Conservation (phyloP, 2,888 invertebrate genomes). For the Amphiduros pacificus region DNA sequence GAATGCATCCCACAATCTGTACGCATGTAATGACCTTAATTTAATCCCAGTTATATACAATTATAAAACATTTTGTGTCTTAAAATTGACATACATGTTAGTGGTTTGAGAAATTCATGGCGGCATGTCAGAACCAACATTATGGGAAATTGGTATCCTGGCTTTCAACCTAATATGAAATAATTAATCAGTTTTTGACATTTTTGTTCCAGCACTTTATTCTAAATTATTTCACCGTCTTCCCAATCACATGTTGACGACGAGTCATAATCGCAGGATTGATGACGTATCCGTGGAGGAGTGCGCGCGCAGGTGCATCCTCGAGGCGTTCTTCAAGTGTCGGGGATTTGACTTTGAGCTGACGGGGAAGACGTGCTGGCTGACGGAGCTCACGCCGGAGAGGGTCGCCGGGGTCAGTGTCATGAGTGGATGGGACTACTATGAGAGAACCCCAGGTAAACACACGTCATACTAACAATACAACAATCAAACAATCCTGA, state of each 20-base stretch:
- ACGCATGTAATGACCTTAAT: too few species aligned
- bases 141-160: too few species aligned
- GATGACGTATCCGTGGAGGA: constrained; percentile 46
- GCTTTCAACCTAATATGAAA: too few species aligned
- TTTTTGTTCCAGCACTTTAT: constrained; percentile 42
- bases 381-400: constrained; percentile 42
- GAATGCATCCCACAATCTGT: too few species aligned
- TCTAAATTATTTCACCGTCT: constrained; percentile 46
- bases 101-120: too few species aligned
- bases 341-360: constrained; percentile 47
- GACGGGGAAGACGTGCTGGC: constrained; percentile 39
- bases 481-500: too few species aligned
- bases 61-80: too few species aligned
- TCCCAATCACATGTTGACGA: constrained; percentile 49
- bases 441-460: constrained; percentile 44
- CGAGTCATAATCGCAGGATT: constrained; percentile 42
- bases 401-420: constrained; percentile 38
- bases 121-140: too few species aligned
- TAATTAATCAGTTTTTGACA: too few species aligned
- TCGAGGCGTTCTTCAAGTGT: constrained; percentile 49
- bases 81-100: too few species aligned
- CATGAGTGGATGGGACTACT: constrained; percentile 43
- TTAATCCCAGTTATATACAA: too few species aligned
- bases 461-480: too few species aligned
- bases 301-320: constrained; percentile 51